A percentile compares a stretch with the other conserved stretches of the same genome.
Conservation (phyloP, 1,140 invertebrate genomes). For the Drosophila repleta region DNA sequence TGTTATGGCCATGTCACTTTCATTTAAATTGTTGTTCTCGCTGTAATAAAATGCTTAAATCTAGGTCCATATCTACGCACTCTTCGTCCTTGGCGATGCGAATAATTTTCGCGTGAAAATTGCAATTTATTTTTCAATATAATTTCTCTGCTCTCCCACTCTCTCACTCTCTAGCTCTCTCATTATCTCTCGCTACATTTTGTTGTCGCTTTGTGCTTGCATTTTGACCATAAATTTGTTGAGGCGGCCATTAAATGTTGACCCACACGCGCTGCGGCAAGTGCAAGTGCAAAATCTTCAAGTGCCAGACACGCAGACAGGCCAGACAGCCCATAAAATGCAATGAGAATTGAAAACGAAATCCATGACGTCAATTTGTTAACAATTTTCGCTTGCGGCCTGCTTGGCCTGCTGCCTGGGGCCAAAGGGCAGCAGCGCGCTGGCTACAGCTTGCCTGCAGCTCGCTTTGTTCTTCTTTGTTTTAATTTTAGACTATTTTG, state of each 20-base stretch:
- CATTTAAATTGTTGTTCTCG: constrained; percentile 73
- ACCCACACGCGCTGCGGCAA: constrained; percentile 19
- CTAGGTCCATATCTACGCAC: constrained; percentile 83
- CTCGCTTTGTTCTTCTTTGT: constrained; percentile 1
- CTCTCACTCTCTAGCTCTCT: constrained; percentile 2
- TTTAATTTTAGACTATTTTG: constrained; percentile 46
- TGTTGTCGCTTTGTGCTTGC: constrained; percentile 36
- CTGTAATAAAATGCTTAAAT: constrained; percentile 76
- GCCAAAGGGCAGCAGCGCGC: constrained; percentile 42
- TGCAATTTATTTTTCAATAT: constrained; percentile 58
- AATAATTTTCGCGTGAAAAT: constrained; percentile 51
- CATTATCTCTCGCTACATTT: constrained; percentile 4
- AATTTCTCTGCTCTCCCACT: constrained; percentile 7
- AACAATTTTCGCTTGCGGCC: constrained; percentile 1
- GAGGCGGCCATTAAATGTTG: constrained; percentile 29
- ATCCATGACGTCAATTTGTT: constrained; percentile 53
- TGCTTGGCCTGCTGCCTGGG: constrained; percentile 7
- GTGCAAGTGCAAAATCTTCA: constrained; percentile 21
- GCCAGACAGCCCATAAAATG: constrained; percentile 9
- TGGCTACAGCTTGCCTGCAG: constrained; percentile 8
- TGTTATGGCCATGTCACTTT: constrained; percentile 61
- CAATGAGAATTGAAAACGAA: constrained; percentile 41
- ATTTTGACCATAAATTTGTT: constrained; percentile 59
- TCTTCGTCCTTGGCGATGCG: constrained; percentile 69
- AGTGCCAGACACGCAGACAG: constrained; percentile 16